Evolutionary conservation across 2,797 vertebrate species (phyloP).

Genomic region (Ptychobarbus kaznakovi): DNA sequence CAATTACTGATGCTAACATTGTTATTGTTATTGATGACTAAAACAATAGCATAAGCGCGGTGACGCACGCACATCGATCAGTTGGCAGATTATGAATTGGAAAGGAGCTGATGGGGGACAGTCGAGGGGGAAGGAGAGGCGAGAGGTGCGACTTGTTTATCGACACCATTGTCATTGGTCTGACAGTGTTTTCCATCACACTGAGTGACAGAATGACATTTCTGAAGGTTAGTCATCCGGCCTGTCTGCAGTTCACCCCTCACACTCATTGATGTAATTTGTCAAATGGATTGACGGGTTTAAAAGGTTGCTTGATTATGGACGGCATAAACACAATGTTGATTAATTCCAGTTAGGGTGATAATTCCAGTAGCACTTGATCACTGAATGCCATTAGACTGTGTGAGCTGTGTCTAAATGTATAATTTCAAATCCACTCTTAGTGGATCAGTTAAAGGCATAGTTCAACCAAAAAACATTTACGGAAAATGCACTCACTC

Average conservation of each 20-base stretch:
- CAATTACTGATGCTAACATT: conserved; percentile 63
- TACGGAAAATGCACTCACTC: background rate
- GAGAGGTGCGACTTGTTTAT: conserved; percentile 49
- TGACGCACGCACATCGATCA: conserved; percentile 51
- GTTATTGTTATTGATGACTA: conserved; percentile 67
- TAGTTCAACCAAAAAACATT: background rate
- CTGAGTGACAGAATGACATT: conserved; percentile 61
- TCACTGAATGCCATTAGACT: conserved; percentile 1
- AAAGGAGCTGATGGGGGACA: conserved; percentile 28
- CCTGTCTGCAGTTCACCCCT: conserved; percentile 19
- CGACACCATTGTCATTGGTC: conserved; percentile 56
- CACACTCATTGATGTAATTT: conserved; percentile 47
- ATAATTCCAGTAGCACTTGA: conserved; percentile 23
- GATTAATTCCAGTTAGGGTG: conserved; percentile 26
- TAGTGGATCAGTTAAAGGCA: background rate
- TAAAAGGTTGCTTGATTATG: conserved; percentile 45
- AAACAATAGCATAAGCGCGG: conserved; percentile 45
- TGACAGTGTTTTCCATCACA: conserved; percentile 64
- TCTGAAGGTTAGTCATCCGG: conserved; percentile 61
- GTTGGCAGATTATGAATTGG: conserved; percentile 51
- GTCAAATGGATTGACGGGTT: conserved; percentile 34
- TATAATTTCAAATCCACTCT: background rate
- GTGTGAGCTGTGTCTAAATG: background rate
- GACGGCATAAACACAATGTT: conserved; percentile 24
- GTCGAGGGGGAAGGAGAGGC: conserved; percentile 25